These are phyloP conservation scores for Grallaria varia DNA, from an alignment of 2,113 vertebrate genomes.

Conservation along the genomic window DNA sequence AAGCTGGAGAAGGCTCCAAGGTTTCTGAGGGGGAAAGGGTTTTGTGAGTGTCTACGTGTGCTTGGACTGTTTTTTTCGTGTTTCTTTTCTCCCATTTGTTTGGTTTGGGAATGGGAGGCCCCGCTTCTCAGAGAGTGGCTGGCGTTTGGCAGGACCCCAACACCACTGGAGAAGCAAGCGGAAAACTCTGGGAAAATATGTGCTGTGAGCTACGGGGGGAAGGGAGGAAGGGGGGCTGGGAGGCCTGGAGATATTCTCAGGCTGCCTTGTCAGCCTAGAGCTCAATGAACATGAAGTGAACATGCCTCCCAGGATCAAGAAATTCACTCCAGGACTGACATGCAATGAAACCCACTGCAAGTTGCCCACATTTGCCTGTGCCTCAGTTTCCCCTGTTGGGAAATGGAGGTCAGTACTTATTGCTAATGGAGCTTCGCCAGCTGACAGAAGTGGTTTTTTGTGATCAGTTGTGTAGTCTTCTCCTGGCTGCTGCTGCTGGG, in stretches of 20 bases:
- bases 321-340: background rate
- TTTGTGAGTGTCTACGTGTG: background rate
- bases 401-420: background rate
- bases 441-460: background rate
- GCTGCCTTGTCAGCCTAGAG: constrained; percentile 30
- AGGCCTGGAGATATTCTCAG: constrained; percentile 26
- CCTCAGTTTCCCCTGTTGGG: background rate
- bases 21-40: background rate
- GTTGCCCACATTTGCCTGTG: fast-evolving
- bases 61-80: background rate
- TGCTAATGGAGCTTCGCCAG: background rate
- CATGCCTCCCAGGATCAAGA: background rate
- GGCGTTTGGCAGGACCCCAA: constrained; percentile 63
- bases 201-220: constrained; percentile 12
- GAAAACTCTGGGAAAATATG: constrained; percentile 70
- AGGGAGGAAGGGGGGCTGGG: constrained; percentile 33
- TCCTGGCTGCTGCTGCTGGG: background rate
- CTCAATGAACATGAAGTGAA: background rate
- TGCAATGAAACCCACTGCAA: background rate
- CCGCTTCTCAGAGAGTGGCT: constrained; percentile 45
- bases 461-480: background rate
- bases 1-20: constrained; percentile 25
- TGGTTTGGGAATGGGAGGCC: constrained; percentile 62
- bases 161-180: constrained; percentile 53
- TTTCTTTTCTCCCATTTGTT: constrained; percentile 53